Evolutionary conservation across 2,888 invertebrate species (phyloP).

Genomic region (Tachina grossa): DNA sequence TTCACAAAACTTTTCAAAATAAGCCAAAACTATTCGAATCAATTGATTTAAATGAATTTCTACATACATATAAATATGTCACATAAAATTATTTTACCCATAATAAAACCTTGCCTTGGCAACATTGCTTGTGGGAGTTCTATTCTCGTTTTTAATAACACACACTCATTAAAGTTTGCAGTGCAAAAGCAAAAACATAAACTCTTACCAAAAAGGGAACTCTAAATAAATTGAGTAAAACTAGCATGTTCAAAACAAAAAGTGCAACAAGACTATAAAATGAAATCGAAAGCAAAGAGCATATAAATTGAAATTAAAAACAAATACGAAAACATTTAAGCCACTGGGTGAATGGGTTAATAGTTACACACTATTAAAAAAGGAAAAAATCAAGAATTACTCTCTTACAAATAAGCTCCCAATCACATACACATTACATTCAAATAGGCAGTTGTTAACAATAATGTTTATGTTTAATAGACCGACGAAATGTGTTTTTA

Average conservation of each 20-base stretch:
- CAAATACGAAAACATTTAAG: conserved; percentile 37
- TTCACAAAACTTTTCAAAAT: no score
- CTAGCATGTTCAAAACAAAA: neutral
- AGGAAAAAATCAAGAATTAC: neutral
- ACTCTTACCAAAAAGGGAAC: conserved; percentile 33
- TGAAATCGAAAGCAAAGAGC: conserved; percentile 18
- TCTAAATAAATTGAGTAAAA: conserved; percentile 48
- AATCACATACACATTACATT: neutral
- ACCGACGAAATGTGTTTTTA: neutral
- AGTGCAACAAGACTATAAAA: conserved; percentile 12
- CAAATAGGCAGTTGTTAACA: neutral
- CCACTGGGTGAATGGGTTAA: conserved; percentile 64
- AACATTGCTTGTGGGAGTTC: conserved; percentile 14
- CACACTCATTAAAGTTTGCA: conserved; percentile 10
- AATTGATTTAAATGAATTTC: no score
- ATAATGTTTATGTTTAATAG: neutral
- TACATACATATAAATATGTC: no score
- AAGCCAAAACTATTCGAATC: no score
- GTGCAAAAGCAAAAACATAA: conserved; percentile 11
- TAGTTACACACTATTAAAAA: neutral
- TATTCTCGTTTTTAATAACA: neutral
- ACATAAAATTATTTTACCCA: no score
- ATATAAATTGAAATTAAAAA: neutral
- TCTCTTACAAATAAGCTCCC: neutral
- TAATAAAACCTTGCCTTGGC: neutral